Evolutionary conservation across 2,888 invertebrate genomes (phyloP).

Genomic region (Pachymerium ferrugineum): DNA sequence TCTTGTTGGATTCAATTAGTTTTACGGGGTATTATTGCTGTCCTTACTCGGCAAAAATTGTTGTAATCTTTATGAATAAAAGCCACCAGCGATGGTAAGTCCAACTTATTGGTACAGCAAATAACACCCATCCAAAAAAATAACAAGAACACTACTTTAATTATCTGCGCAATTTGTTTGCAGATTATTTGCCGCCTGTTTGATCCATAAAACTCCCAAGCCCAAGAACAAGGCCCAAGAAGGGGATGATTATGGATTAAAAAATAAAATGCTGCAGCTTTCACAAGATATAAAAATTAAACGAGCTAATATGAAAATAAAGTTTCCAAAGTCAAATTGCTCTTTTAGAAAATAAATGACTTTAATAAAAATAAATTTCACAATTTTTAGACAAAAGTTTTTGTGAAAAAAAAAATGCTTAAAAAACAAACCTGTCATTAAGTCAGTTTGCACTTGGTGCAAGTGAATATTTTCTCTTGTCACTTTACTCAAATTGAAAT

Average conservation of each 20-base stretch:
- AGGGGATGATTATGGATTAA: neutral
- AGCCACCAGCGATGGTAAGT: constrained; percentile 1
- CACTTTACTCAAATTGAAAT: constrained; percentile 17
- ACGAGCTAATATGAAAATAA: neutral
- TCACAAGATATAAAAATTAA: neutral
- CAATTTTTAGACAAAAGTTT: neutral
- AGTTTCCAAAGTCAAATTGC: no score
- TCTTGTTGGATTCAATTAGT: constrained; percentile 11
- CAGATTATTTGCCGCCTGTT: constrained; percentile 19
- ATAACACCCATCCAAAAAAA: neutral
- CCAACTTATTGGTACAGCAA: neutral
- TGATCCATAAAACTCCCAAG: neutral
- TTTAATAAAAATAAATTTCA: neutral
- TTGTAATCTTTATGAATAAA: constrained; percentile 8
- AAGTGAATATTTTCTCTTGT: neutral
- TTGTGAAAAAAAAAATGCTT: neutral
- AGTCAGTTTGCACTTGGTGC: neutral
- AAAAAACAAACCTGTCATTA: neutral
- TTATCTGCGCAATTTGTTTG: constrained; percentile 20
- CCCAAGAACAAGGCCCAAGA: neutral
- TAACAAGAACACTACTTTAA: constrained; percentile 14
- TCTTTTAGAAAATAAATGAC: no score
- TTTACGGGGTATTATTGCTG: neutral
- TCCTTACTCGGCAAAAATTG: neutral
- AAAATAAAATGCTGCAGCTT: neutral